Evolutionary conservation across 2,888 invertebrate species (phyloP).

Genomic region (Galerucella nymphaeae): DNA sequence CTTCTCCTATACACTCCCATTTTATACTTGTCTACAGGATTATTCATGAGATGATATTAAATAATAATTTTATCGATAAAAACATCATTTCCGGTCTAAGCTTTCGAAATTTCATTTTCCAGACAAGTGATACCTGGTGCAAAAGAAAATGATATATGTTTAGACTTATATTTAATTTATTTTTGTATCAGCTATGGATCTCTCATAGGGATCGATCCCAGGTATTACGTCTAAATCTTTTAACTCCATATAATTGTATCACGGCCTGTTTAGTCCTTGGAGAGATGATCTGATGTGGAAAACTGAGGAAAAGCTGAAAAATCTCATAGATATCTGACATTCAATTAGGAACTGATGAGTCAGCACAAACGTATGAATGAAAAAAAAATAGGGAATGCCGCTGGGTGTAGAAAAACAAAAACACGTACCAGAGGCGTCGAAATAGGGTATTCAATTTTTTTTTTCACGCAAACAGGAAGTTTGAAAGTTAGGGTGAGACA

Average conservation of each 20-base stretch:
- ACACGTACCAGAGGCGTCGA: not conserved
- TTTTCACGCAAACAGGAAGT: no score
- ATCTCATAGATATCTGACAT: constrained; percentile 42
- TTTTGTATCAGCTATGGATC: constrained; percentile 42
- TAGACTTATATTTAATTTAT: constrained; percentile 45
- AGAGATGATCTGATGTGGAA: constrained; percentile 43
- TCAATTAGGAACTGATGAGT: constrained; percentile 47
- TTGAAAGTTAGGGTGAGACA: no score
- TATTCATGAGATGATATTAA: no score
- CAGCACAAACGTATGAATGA: constrained; percentile 25
- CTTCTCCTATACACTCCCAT: no score
- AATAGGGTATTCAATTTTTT: not conserved
- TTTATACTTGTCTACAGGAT: no score
- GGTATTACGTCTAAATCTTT: constrained; percentile 50
- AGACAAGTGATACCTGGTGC: not conserved
- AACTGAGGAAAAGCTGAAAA: constrained; percentile 35
- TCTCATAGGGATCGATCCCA: constrained; percentile 40
- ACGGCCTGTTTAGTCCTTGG: constrained; percentile 47
- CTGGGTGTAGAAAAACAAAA: constrained; percentile 5
- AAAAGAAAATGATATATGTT: constrained; percentile 1
- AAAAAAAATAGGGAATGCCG: constrained; percentile 4
- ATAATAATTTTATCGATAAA: not conserved
- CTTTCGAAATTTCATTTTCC: not conserved
- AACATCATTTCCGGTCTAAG: not conserved
- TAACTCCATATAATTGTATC: constrained; percentile 54